These are phyloP conservation scores for Hyperoplus lanceolatus DNA, from an alignment of 2,797 vertebrate species.

Conservation along the genomic window DNA sequence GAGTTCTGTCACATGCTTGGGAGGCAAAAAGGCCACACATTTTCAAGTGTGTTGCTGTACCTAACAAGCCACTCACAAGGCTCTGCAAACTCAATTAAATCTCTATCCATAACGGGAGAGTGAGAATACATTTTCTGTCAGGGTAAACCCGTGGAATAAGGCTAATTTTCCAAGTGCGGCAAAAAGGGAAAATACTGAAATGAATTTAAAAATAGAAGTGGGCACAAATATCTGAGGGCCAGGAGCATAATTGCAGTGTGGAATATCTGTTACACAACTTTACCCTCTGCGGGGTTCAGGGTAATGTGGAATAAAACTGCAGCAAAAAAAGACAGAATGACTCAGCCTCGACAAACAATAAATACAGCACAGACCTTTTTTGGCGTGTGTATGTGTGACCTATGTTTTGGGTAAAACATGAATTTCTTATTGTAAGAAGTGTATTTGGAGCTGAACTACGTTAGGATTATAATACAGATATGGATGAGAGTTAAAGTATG, in stretches of 20 bases:
- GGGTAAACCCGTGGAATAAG: constrained; percentile 66
- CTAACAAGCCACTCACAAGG: constrained; percentile 43
- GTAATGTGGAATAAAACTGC: constrained; percentile 75
- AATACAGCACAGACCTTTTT: constrained; percentile 28
- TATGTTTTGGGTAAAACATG: neutral
- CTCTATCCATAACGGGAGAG: constrained; percentile 64
- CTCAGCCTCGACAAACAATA: constrained; percentile 61
- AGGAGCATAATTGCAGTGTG: constrained; percentile 74
- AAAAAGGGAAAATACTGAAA: constrained; percentile 64
- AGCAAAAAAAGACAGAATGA: constrained; percentile 56
- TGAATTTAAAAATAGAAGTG: constrained; percentile 75
- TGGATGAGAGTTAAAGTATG: constrained; percentile 49
- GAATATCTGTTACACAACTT: constrained; percentile 80
- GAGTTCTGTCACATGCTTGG: constrained; percentile 59
- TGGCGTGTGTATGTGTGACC: neutral
- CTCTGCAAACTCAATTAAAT: constrained; percentile 52
- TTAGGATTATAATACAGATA: constrained; percentile 13
- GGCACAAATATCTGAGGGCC: constrained; percentile 71
- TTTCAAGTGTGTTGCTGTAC: constrained; percentile 43
- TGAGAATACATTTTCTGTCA: constrained; percentile 70
- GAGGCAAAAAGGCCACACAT: constrained; percentile 37
- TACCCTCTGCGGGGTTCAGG: constrained; percentile 67
- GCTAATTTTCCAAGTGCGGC: constrained; percentile 65
- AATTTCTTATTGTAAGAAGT: constrained; percentile 20
- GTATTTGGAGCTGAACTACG: constrained; percentile 13